Percentiles rank a stretch among this genome's conserved stretches.
phyloP scores from a whole-genome alignment of 2,797 vertebrate species.

The Kryptolebias ocellatus region DNA sequence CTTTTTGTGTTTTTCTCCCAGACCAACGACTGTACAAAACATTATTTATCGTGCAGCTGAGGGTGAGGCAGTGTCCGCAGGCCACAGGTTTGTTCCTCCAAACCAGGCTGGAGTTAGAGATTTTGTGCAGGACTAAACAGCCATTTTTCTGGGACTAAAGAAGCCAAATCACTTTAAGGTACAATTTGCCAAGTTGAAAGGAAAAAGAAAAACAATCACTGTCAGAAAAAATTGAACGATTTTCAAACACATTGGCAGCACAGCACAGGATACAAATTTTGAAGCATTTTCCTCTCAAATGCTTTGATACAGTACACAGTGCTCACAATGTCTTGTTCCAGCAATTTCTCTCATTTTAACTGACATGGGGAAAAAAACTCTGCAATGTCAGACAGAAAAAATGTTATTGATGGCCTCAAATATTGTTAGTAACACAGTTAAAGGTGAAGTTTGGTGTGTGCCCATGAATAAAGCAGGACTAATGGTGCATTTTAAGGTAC shows the following conservation, averaged over 20 bases:
- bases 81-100: conserved; percentile 57
- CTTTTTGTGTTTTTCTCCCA: conserved; percentile 55
- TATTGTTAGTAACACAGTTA: neutral
- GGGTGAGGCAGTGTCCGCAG: conserved; percentile 53
- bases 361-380: neutral
- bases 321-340: neutral
- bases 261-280: conserved; percentile 4
- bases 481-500: conserved; percentile 31
- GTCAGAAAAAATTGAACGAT: conserved; percentile 29
- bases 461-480: conserved; percentile 37
- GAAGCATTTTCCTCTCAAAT: neutral
- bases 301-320: neutral
- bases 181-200: conserved; percentile 22
- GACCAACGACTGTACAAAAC: conserved; percentile 55
- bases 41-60: conserved; percentile 61
- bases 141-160: conserved; percentile 42
- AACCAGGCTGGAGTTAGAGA: conserved; percentile 47
- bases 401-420: conserved; percentile 8
- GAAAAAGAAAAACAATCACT: conserved; percentile 21
- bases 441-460: conserved; percentile 46
- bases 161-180: conserved; percentile 33
- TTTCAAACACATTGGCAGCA: conserved; percentile 24
- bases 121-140: conserved; percentile 61
- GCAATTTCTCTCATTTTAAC: neutral
- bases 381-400: neutral